These are phyloP conservation scores for Camelus bactrianus DNA, from an alignment of 2,113 vertebrate species.

Conservation along the genomic window DNA sequence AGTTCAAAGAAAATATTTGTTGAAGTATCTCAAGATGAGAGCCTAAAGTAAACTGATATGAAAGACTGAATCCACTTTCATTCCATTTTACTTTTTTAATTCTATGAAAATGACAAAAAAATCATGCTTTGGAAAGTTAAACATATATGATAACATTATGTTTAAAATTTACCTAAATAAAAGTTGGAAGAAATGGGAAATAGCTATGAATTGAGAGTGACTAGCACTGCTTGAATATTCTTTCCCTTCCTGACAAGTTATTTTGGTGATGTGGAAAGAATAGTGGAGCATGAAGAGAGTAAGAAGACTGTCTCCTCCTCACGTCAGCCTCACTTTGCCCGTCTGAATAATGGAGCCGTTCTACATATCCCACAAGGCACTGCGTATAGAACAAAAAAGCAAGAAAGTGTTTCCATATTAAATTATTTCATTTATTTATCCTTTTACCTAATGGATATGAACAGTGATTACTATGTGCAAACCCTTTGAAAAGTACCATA, in stretches of 20 bases:
- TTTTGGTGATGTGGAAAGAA: not conserved
- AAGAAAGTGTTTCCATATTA: not conserved
- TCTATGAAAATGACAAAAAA: constrained; percentile 33
- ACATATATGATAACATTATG: not conserved
- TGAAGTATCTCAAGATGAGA: constrained; percentile 14
- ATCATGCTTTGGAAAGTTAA: constrained; percentile 39
- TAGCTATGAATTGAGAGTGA: not conserved
- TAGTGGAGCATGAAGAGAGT: not conserved
- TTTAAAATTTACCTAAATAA: not conserved
- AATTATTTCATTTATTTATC: not conserved
- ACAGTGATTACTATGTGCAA: not conserved
- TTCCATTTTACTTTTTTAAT: constrained; percentile 31
- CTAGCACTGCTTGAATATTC: not conserved
- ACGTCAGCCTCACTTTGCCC: not conserved
- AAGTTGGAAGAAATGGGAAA: not conserved
- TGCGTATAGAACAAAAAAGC: not conserved
- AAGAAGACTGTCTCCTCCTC: not conserved
- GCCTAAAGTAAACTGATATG: constrained; percentile 28
- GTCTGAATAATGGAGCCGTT: not conserved
- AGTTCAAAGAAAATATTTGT: constrained; percentile 43
- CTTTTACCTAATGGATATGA: not conserved
- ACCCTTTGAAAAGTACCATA: not conserved
- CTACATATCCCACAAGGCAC: not conserved
- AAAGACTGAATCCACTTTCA: not conserved
- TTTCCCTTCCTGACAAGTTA: constrained; percentile 30